Percentiles rank a stretch among this genome's conserved stretches.
Evolutionary conservation across 30 jellyfish, hydroid and myxozoan genomes (phyloP).

Genomic region (Sanderia malayensis): DNA sequence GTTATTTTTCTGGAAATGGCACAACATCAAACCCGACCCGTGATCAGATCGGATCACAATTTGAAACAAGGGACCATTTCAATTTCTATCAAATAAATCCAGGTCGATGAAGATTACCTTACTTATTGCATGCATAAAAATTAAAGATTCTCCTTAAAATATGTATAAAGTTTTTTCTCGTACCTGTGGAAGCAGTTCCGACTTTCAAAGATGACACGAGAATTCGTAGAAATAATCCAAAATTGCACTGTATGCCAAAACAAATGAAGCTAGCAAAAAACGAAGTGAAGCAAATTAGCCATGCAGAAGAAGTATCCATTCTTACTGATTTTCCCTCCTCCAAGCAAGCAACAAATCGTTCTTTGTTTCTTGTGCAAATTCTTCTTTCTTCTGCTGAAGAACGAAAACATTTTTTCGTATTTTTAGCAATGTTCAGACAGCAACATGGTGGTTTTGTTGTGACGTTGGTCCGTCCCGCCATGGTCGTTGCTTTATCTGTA

Average conservation of each 20-base stretch:
- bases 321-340: not conserved
- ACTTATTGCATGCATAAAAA: not conserved
- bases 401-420: too few relatives aligned
- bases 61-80: too few relatives aligned
- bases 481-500: too few relatives aligned
- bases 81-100: too few relatives aligned
- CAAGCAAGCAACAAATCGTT: too few relatives aligned
- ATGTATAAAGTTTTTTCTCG: not conserved
- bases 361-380: too few relatives aligned
- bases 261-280: constrained; percentile 32
- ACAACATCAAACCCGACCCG: not conserved
- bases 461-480: too few relatives aligned
- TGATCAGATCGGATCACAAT: too few relatives aligned
- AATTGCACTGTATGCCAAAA: constrained; percentile 46
- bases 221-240: constrained; percentile 31
- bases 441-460: too few relatives aligned
- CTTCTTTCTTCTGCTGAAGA: too few relatives aligned
- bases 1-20: not conserved
- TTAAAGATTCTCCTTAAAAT: not conserved
- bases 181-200: constrained; percentile 32
- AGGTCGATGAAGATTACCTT: too few relatives aligned
- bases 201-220: not conserved
- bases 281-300: constrained; percentile 37
- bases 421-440: too few relatives aligned
- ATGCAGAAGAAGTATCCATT: constrained; percentile 23